Base-by-base conservation (phyloP, 2,113 vertebrate species). In the Oreochromis niloticus region DNA sequence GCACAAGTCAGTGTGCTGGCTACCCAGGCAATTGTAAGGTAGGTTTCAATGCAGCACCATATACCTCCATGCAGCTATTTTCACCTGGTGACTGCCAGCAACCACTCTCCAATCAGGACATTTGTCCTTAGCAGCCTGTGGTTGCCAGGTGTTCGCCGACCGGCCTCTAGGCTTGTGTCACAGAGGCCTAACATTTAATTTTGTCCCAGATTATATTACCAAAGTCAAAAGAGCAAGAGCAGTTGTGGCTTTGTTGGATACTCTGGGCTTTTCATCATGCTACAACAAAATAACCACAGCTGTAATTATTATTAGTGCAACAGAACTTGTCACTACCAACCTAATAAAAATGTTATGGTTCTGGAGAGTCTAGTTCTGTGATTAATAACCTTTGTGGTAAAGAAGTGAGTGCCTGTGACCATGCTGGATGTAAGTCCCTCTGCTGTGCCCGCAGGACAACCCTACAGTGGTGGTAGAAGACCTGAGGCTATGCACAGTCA, bases 381-480 rank as follows among this genome's bases (percentile, higher is more conserved):
- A 13, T 2, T 30, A 36, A 39, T 17, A 39, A 68, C 7, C 30
- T 16, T 36, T 36, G n/a, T 66, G 48, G 59, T 63, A 39, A 36
- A 52, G 6, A 83, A 4, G 6, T 17, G 19, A 8, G 39, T 5
- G 9, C 41, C 41, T 73, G 22, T 17, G 16, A 52, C 22, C 43
- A 30, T 66, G 57, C 41, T 50, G 5, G 14, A 14, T 41, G 46
- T 11, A 68, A 66, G 52, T n/a, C 39, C 9, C n/a, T 80, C 50
- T 89, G 7, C 17, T 80, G 5, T 80, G n/a, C 17, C 48, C 85
- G 4, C 92, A 99, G 98, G 98, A 99, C 93, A 98, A 97, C 84
- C 98, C 97, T n/a, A 99, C 99, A 0, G 98, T 99, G 36, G 99
- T 99, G 66, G 98, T 99, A 81, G 99, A 99, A 86, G 99, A 99